Conservation (phyloP, 2,797 vertebrate genomes). For the Lateolabrax maculatus region DNA sequence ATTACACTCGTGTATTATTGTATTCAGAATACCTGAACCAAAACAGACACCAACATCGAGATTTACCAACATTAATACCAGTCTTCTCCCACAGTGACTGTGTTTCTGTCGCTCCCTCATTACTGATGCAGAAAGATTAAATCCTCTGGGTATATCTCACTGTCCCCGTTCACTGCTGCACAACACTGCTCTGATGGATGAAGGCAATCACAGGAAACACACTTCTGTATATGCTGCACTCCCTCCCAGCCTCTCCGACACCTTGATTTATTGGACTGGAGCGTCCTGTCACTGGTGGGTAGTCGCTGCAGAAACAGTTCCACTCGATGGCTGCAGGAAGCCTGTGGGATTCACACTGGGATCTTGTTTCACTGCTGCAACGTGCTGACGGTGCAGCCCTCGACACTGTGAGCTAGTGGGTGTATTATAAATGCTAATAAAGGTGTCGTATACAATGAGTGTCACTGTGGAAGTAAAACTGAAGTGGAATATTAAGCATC, state of each 20-base stretch:
- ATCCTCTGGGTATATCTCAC: constrained; percentile 15
- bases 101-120: constrained; percentile 7
- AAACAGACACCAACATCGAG: background rate
- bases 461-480: background rate
- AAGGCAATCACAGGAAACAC: constrained; percentile 52
- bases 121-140: constrained; percentile 19
- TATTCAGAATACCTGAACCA: background rate
- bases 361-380: constrained; percentile 27
- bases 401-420: background rate
- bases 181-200: constrained; percentile 64
- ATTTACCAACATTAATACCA: background rate
- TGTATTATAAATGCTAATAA: constrained; percentile 27
- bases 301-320: constrained; percentile 17
- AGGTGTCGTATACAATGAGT: background rate
- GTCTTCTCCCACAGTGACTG: background rate
- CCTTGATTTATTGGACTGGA: constrained; percentile 71
- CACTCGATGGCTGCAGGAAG: constrained; percentile 17
- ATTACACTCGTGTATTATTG: background rate
- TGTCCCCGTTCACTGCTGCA: background rate
- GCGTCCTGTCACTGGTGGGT: constrained; percentile 27
- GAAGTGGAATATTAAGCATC: background rate
- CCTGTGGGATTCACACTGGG: constrained; percentile 14
- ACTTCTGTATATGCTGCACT: constrained; percentile 46
- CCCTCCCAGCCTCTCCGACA: constrained; percentile 43
- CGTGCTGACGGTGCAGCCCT: constrained; percentile 45